Evolutionary conservation across 2,888 invertebrate species (phyloP).

Genomic region (Schrankia costaestrigalis): DNA sequence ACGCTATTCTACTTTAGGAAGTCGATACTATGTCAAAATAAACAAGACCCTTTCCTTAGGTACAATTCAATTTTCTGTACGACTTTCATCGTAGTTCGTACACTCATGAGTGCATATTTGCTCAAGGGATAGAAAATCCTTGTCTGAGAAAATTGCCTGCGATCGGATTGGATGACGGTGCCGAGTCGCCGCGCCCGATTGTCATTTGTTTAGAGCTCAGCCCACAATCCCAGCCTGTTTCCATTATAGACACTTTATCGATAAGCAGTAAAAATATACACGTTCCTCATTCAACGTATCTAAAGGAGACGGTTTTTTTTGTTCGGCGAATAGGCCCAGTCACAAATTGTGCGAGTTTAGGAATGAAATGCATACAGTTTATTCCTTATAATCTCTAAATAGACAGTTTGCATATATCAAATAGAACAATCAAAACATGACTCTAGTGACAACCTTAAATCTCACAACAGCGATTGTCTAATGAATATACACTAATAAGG

Average conservation of each 20-base stretch:
- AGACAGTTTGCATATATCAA: no score
- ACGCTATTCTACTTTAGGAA: conserved; percentile 20
- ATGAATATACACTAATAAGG: no score
- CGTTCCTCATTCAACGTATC: conserved; percentile 4
- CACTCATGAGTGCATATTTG: conserved; percentile 65
- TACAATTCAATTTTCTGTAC: conserved; percentile 64
- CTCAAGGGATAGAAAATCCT: conserved; percentile 63
- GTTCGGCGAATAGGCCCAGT: no score
- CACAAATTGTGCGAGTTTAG: no score
- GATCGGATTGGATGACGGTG: conserved; percentile 60
- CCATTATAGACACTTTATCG: conserved; percentile 39
- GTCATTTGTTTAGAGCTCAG: conserved; percentile 56
- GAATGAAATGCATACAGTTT: no score
- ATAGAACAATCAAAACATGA: no score
- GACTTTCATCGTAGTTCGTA: conserved; percentile 52
- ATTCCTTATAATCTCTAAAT: no score
- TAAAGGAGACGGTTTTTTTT: no score
- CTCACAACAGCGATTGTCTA: no score
- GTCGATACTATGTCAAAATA: conserved; percentile 31
- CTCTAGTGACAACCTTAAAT: no score
- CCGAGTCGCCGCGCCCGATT: conserved; percentile 43
- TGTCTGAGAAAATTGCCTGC: conserved; percentile 61
- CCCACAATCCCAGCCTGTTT: conserved; percentile 32
- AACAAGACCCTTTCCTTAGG: conserved; percentile 46
- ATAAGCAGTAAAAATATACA: conserved; percentile 34